Evolutionary conservation across 1,140 invertebrate species (phyloP), one percentile per base, ranked within the genome.

Genomic region (Habropoda laboriosa): DNA sequence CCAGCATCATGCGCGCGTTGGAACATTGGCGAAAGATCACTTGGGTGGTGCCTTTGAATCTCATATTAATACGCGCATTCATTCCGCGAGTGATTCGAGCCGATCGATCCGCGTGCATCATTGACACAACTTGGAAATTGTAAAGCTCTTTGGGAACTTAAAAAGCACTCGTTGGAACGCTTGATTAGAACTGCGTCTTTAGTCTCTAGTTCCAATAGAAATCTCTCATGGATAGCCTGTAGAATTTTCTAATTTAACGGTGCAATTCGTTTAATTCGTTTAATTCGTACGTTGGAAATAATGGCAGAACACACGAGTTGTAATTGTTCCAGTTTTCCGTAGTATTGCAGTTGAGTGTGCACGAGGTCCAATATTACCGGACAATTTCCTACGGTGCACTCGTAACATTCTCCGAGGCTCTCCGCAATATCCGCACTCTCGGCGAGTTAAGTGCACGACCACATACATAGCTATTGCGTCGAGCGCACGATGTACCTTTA

Each of bases 391-490:
- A 53, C 24, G 35, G 18, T 42, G 64, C 53, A 79, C 53, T 75
- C 47, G 40, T 63, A 73, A 79, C 64, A 42, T 66, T 66, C 64
- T 32, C 3, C 76, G 51, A 71, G 75, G 64, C 66, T 66, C 32
- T 51, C 57, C 71, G 82, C 66, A 85, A 85, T 85, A 85, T 85
- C 83, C 83, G 81, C 67, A 71, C 77, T 83, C 77, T 66, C 70
- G 24, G 60, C 4, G 53, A 66, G 77, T 76, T 85, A 84, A 85
- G 83, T 80, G 82, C 82, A 67, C 68, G 18, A 55, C 60, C 61
- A 67, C 68, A 63, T 60, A 61, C 68, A 63, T 49, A 35, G 45
- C 13, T 61, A 53, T 35, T 55, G 40, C 80, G 60, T 61, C 42
- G 32, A 24, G 35, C 55, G 27, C 47, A 18, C 40, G 3, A n/a